Base-by-base conservation (phyloP, 2,113 vertebrate species). In the Vimba vimba region DNA sequence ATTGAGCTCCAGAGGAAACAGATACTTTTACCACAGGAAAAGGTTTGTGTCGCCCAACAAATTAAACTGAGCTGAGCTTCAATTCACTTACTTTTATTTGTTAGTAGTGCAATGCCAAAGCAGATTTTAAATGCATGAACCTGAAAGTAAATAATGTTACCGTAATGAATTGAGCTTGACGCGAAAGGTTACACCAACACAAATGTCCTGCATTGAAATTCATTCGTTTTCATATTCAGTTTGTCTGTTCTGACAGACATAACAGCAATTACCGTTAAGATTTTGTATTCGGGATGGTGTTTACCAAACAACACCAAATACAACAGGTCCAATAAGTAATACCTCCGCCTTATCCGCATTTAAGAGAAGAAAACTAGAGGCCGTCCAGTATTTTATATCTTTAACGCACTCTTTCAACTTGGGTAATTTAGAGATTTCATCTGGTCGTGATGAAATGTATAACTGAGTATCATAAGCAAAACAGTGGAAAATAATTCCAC, bases 1-100 rank as follows among this genome's bases (percentile, higher is more conserved):
- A 94, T 94, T 36, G 94, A 95, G 69, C 90, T 95, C 3, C 94
- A 95, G 89, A 93, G 91, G 88, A 92, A 91, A 82, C 94, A 95
- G 89, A 93, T 95, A 88, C 90, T 96, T 30, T 82, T 91, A 59
- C 94, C 94, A 55, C 92, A 94, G 43, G 95, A 96, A 82, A 95
- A 95, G 94, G 95, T 95, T 47, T 17, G 60, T 39, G 30, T 80
- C 82, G 0, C 3, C 4, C 36, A n/a, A 2, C 11, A 25, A 27
- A 12, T 1, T 2, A 27, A 25, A 64, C 12, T 15, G 12, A 13
- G 27, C 25, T 30, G 62, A 2, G 6, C 64, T 66, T 66, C 64
- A 66, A 7, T 36, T 11, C 27, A 39, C 6, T 11, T 33, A 15
- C 36, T 77, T 17, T 43, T 9, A 8, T 17, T 25, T 1, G 10